phyloP scores from a whole-genome alignment of 1,140 invertebrate species.

The Trinorchestia longiramus region DNA sequence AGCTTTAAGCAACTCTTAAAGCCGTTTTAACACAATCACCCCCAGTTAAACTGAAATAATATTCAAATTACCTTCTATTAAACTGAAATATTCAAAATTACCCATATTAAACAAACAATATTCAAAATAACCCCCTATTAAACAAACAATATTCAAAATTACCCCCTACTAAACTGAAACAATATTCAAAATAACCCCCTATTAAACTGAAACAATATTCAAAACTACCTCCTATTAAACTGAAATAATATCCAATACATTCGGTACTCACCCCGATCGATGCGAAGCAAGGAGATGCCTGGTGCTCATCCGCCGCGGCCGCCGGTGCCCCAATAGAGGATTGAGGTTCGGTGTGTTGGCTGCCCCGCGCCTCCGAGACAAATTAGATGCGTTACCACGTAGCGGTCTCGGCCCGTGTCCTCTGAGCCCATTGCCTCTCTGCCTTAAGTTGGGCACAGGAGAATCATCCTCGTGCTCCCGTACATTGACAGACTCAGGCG shows the following conservation, averaged over 20 bases:
- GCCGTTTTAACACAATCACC: too few species aligned
- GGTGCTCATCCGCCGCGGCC: neutral
- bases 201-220: too few species aligned
- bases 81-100: too few species aligned
- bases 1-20: too few species aligned
- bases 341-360: neutral
- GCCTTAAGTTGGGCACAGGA: neutral
- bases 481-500: neutral
- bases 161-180: too few species aligned
- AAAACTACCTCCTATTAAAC: too few species aligned
- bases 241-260: neutral
- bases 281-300: slow-evolving; percentile 27
- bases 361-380: neutral
- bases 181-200: too few species aligned
- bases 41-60: too few species aligned
- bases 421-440: neutral
- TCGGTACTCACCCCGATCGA: slow-evolving; percentile 24
- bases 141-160: too few species aligned
- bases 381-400: neutral
- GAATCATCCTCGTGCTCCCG: neutral
- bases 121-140: too few species aligned
- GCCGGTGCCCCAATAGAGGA: neutral
- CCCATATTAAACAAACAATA: too few species aligned
- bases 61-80: too few species aligned
- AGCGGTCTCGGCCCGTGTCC: neutral